Evolutionary conservation across 2,113 vertebrate genomes (phyloP).

Genomic region (Serilophus lunatus): DNA sequence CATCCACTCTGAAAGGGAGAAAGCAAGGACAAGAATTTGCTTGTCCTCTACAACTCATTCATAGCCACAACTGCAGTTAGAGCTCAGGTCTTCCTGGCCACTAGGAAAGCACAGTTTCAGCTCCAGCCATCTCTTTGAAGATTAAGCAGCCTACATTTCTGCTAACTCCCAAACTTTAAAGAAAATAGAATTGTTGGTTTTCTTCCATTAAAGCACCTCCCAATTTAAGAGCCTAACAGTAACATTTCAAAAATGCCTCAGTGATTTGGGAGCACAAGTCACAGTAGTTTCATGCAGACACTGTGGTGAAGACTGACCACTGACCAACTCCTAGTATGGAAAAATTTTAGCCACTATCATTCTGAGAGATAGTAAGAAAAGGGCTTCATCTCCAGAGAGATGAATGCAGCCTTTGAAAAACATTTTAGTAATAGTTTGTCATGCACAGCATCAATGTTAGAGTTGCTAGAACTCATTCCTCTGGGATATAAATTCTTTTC

Average conservation of each 20-base stretch:
- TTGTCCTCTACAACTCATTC: not conserved
- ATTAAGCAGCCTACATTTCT: not conserved
- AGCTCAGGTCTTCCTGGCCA: constrained; percentile 4
- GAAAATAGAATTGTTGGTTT: not conserved
- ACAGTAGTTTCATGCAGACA: not conserved
- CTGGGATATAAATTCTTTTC: not conserved
- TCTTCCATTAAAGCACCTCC: not conserved
- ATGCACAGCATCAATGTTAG: not conserved
- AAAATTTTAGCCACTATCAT: not conserved
- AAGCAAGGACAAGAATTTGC: not conserved
- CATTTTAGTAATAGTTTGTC: constrained; percentile 40
- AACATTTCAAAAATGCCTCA: not conserved
- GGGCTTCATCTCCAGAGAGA: not conserved
- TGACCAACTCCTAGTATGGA: not conserved
- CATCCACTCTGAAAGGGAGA: not conserved
- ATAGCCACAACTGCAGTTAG: not conserved
- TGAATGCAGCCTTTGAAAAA: constrained; percentile 10
- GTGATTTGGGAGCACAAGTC: not conserved
- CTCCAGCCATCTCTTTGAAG: not conserved
- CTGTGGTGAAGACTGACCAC: constrained; percentile 1
- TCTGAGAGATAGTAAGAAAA: not conserved
- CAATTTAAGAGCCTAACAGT: not conserved
- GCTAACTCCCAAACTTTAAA: not conserved
- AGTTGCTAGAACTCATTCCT: constrained; percentile 23
- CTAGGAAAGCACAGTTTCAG: not conserved